These are phyloP conservation scores for Eupithecia dodoneata DNA, from an alignment of 2,888 invertebrate species.

Conservation along the genomic window DNA sequence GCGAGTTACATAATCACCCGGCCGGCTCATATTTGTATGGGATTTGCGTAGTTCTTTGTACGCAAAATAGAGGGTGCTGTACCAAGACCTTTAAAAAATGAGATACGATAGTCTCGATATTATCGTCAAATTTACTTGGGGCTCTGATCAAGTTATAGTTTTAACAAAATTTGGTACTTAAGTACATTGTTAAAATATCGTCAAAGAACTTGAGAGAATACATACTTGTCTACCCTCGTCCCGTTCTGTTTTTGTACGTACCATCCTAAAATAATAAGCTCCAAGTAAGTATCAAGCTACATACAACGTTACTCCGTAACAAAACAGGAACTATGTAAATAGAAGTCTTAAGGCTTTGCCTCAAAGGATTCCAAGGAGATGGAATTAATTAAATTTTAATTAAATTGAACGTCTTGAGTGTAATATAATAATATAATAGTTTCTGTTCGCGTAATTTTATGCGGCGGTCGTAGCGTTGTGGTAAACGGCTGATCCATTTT, in stretches of 20 bases:
- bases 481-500: slow-evolving; percentile 8
- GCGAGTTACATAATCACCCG: no score
- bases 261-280: slow-evolving; percentile 9
- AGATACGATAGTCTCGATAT: no score
- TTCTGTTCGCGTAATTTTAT: slow-evolving; percentile 51
- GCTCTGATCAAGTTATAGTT: no score
- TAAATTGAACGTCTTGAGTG: slow-evolving; percentile 44
- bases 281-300: background rate
- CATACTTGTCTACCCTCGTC: background rate
- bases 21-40: no score
- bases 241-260: slow-evolving; percentile 1
- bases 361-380: slow-evolving; percentile 31
- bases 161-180: no score
- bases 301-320: slow-evolving; percentile 13
- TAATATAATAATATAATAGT: slow-evolving; percentile 49
- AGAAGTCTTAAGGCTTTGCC: slow-evolving; percentile 23
- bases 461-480: slow-evolving; percentile 26
- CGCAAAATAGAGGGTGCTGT: no score
- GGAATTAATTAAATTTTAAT: slow-evolving; percentile 59
- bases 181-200: background rate
- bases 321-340: slow-evolving; percentile 31
- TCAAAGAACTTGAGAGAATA: background rate
- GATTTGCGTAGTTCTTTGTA: no score
- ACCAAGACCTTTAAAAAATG: no score
- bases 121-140: no score